A percentile compares a stretch with the other conserved stretches of the same genome.
phyloP scores from a whole-genome alignment of 2,113 vertebrate genomes.

The Semicossyphus pulcher region DNA sequence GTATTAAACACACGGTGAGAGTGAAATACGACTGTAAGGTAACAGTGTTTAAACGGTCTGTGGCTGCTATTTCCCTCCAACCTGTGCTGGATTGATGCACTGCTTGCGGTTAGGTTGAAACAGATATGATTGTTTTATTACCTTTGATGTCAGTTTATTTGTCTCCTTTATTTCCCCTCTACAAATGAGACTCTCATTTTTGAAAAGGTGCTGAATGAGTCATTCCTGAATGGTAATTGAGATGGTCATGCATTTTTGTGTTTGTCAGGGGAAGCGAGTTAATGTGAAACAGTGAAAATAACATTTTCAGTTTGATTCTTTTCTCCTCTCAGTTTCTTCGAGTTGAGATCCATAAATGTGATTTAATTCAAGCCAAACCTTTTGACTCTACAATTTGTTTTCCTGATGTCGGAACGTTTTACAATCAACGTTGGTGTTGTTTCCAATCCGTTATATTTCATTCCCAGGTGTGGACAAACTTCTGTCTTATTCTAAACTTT shows the following conservation, averaged over 20 bases:
- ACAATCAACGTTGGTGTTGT: neutral
- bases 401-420: neutral
- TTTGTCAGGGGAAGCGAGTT: neutral
- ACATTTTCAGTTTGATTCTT: neutral
- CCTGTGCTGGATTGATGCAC: conserved; percentile 35
- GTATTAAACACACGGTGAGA: conserved; percentile 60
- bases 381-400: neutral
- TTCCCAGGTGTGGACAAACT: neutral
- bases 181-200: conserved; percentile 19
- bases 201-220: conserved; percentile 17
- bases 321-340: neutral
- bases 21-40: conserved; percentile 45
- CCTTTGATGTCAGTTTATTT: conserved; percentile 26
- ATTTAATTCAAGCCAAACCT: neutral
- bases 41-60: conserved; percentile 32
- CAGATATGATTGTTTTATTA: conserved; percentile 33
- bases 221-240: conserved; percentile 20
- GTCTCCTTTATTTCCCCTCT: conserved; percentile 21
- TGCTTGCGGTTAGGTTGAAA: conserved; percentile 35
- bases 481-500: neutral
- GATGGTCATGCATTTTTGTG: conserved; percentile 6
- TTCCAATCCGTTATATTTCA: neutral
- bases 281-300: conserved; percentile 6
- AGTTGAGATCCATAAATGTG: neutral
- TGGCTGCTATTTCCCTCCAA: conserved; percentile 33